Evolutionary conservation across 2,888 invertebrate genomes (phyloP).

Genomic region (Trypoxylon attenuatum): DNA sequence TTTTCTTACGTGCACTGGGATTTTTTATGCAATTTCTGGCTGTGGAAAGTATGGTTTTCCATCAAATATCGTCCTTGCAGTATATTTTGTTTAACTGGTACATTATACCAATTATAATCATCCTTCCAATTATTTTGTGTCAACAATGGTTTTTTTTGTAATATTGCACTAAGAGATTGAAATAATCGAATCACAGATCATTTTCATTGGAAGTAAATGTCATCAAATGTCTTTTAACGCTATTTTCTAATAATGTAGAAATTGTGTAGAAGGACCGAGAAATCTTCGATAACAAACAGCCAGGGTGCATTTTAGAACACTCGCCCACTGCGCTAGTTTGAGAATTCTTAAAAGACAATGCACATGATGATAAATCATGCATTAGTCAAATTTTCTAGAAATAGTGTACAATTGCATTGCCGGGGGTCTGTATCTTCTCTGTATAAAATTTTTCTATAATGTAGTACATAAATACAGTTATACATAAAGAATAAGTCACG

Average conservation of each 20-base stretch:
- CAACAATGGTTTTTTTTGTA: too few relatives aligned
- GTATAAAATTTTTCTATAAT: constrained; percentile 53
- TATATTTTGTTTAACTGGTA: too few relatives aligned
- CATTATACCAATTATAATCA: too few relatives aligned
- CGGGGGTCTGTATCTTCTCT: constrained; percentile 72
- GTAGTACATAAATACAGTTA: constrained; percentile 35
- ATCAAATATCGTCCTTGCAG: too few relatives aligned
- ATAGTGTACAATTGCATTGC: constrained; percentile 50
- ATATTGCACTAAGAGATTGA: too few relatives aligned
- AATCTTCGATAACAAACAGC: too few relatives aligned
- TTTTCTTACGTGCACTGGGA: constrained; percentile 65
- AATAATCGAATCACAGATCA: too few relatives aligned
- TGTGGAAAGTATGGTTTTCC: constrained; percentile 44
- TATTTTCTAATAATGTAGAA: too few relatives aligned
- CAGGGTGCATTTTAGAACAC: neutral
- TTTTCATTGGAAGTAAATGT: too few relatives aligned
- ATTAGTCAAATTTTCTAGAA: neutral
- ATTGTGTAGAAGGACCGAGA: too few relatives aligned
- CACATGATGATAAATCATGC: constrained; percentile 1
- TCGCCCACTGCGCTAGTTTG: neutral
- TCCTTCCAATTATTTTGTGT: too few relatives aligned
- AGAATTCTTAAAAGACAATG: neutral
- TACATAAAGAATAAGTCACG: constrained; percentile 29
- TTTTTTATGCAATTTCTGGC: constrained; percentile 57
- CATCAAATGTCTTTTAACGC: too few relatives aligned